Evolutionary conservation across 1,140 invertebrate species (phyloP), one percentile per base, ranked within the genome.

Genomic region (Microplitis mediator): DNA sequence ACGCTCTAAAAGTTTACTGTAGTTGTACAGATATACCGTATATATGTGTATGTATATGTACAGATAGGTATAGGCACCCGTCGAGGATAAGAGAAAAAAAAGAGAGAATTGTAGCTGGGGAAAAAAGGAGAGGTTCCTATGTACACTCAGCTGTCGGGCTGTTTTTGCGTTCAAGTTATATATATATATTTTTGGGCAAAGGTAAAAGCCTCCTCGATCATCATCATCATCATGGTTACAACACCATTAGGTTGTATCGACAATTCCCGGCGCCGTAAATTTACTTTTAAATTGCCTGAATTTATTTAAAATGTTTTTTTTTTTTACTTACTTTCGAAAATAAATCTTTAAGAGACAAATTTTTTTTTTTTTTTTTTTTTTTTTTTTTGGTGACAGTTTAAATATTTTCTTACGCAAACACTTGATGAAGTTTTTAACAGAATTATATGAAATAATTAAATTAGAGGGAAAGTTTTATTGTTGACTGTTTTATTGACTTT

Each of bases 121-220:
- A 50, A 58, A 50, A 76, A 56, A 71, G 56, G 51, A 74, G 66
- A 75, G 69, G 64, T 68, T 56, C 71, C 69, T 77, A 60, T 77
- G 79, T 80, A 80, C 79, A 80, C 79, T 79, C 79, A 80, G 79
- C 79, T 80, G 79, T 62, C 78, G 61, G 74, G 66, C 71, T 76
- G 78, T 80, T 80, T 79, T 78, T 78, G 65, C 72, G 51, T 63
- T 71, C 60, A 70, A 54, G 64, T 34, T 62, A 5, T 6, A 9
- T 3, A 9, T 3, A 11, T 6, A 11, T 45, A 45, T 45, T 51
- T 70, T 66, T 58, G 32, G 23, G 34, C 60, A 16, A 45, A 45
- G 60, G 62, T 67, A 62, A 52, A 70, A 70, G 39, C 50, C 36
- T 61, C 6, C 36, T 69, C 60, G 14, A 64, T 52, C 34, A 23